Percentiles rank a stretch among this genome's conserved stretches.
phyloP scores from a whole-genome alignment of 2,888 invertebrate species.

The Drosophila meridionalis region DNA sequence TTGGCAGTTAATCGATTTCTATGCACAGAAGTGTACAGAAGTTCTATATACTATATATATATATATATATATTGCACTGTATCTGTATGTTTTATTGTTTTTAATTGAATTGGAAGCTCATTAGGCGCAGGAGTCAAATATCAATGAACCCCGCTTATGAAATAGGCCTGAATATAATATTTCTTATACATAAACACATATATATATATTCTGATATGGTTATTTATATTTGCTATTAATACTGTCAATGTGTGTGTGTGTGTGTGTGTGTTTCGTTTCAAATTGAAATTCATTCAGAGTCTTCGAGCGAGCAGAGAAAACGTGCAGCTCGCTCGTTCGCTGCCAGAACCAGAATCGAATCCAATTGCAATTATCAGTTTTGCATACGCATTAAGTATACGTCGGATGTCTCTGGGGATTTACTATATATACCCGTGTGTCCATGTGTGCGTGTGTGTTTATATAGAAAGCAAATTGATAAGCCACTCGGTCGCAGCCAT shows the following conservation, averaged over 20 bases:
- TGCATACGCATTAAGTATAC: slow-evolving; percentile 71
- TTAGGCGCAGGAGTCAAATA: slow-evolving; percentile 62
- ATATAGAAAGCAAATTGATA: slow-evolving; percentile 56
- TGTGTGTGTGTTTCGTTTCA: neutral
- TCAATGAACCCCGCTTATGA: slow-evolving; percentile 76
- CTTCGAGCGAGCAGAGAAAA: slow-evolving; percentile 44
- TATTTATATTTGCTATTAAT: slow-evolving; percentile 65
- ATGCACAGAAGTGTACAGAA: slow-evolving; percentile 1
- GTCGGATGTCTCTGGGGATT: slow-evolving; percentile 34
- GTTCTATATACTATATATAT: neutral
- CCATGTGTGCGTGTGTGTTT: neutral
- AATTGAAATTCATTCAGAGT: slow-evolving; percentile 74
- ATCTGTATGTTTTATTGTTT: slow-evolving; percentile 15
- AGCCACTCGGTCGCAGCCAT: slow-evolving; percentile 42
- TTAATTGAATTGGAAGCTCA: slow-evolving; percentile 29
- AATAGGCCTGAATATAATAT: slow-evolving; percentile 63
- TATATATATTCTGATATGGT: slow-evolving; percentile 17
- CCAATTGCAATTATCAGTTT: slow-evolving; percentile 68
- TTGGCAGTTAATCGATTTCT: slow-evolving; percentile 28
- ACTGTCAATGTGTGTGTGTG: slow-evolving; percentile 10
- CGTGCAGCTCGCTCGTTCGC: slow-evolving; percentile 51
- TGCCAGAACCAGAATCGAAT: slow-evolving; percentile 36
- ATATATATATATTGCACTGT: neutral
- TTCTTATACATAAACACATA: neutral
- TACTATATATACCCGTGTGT: slow-evolving; percentile 32